Base-by-base conservation (phyloP, 1,140 invertebrate genomes). In the Temnothorax longispinosus region DNA sequence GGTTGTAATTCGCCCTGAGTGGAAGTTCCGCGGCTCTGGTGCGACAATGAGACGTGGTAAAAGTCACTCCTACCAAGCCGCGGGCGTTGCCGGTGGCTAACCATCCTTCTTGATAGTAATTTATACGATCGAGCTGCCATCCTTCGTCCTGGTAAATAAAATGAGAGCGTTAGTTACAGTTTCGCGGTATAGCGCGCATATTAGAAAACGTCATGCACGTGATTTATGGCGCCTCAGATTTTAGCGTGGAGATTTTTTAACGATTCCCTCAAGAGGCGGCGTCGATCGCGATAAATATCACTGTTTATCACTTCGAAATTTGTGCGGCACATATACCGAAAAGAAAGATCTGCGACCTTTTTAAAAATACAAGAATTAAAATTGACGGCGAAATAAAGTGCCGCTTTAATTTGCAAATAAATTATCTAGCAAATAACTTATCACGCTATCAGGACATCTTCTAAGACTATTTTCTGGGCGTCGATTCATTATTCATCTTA, bases 41-140 rank as follows among this genome's bases (percentile, higher is more conserved):
- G 89, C 97, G 97, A 95, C 97, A 98, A 95, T 99, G 98, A 76
- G 98, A 98, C 32, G 98, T 98, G 44, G 99, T 99, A 95, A 99
- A 99, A 52, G 99, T 99, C 50, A 99, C 98, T 80, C 99, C 99
- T 80, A 99, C 98, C 87, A 99, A 97, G 32, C 99, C 98, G 87
- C 98, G 97, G 67, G 98, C 97, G 95, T 99, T 99, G 88, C 99
- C 99, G 56, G 98, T 99, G 67, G 99, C 98, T 92, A 99, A 95
- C 99, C 99, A 99, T n/a, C 99, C 99, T 95, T 99, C 99, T 96
- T 99, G 98, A 94, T 99, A 99, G 94, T 99, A 99, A 96, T 99
- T 99, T 90, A 98, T 98, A 87, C 98, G 97, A 95, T 99, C 99
- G 88, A 99, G 95, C 95, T 99, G 99, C 98, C 98, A 98, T 91